Base-by-base conservation (phyloP, 2,888 invertebrate species). In the Heliconius sara region DNA sequence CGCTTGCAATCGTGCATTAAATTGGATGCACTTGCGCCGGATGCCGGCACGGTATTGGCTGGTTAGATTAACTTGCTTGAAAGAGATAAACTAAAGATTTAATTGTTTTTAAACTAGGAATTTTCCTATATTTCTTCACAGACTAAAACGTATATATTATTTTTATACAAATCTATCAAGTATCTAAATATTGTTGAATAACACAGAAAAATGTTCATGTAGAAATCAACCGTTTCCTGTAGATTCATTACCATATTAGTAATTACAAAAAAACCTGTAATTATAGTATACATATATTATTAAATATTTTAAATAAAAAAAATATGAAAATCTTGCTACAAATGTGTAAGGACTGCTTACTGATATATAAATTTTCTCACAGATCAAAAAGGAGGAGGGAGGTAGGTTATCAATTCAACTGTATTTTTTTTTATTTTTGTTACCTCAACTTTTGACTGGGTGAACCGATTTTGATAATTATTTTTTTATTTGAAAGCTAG, bases 1-100 rank as follows among this genome's bases (percentile, higher is more conserved):
- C 85, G 85, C 77, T 83, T 82, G 88, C 88, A 86, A 90, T 92
- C 87, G 86, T 88, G 88, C 92, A 89, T 86, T 88, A 92, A 92
- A 92, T 92, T 90, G 91, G 84, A 81, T 86, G 78, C 74, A 78
- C 76, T 66, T 80, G 83, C 87, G 88, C 91, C 92, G 92, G 93
- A 91, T 91, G 91, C 90, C 89, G 91, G 90, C 85, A 83, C 86
- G 77, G 60, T 77, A 78, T 66, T 72, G 34, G 43, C 30, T 63
- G 71, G 52, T n/a, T 60, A 78, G 77, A 82, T 63, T 73, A 77
- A 27, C 22, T 57, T 72, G 47, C n/a, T 39, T 47, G 67, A 67
- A 79, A 39, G 16, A 39, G 71, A 30, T 66, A 30, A 65, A 76
- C 43, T 52, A 72, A 13, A 43, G 25, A 47, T 52, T 52, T 72